A percentile compares a stretch with the other conserved stretches of the same genome.
Conservation (phyloP, 2,113 vertebrate species). For the Phylloscopus trochilus region DNA sequence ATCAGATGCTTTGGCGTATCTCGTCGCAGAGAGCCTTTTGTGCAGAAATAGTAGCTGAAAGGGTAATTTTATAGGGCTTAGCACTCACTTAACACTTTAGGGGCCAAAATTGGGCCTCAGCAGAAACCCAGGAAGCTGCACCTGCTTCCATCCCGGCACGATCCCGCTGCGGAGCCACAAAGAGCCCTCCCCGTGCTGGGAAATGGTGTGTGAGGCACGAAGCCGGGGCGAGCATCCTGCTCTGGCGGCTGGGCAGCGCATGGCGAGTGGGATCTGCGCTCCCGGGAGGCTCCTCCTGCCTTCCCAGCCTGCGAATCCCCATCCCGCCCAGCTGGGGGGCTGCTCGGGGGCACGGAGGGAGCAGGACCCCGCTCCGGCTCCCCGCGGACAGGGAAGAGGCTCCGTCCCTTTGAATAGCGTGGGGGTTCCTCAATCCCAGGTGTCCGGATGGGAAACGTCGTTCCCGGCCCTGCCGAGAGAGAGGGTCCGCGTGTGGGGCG, state of each 20-base stretch:
- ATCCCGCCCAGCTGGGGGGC: not conserved
- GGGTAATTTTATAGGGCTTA: constrained; percentile 59
- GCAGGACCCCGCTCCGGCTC: not conserved
- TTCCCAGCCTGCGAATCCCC: fast-evolving
- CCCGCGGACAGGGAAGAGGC: not conserved
- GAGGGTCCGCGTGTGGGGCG: not conserved
- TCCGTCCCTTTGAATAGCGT: not conserved
- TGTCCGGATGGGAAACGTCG: not conserved
- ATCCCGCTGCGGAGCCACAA: not conserved
- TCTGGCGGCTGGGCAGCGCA: not conserved
- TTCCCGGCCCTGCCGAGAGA: not conserved
- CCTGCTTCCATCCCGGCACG: not conserved
- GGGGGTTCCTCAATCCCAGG: not conserved
- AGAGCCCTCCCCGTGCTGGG: not conserved
- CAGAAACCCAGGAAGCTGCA: not conserved
- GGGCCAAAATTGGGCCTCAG: not conserved
- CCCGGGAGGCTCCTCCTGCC: not conserved
- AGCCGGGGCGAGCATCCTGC: not conserved
- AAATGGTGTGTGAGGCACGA: not conserved
- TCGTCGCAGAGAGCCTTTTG: constrained; percentile 10
- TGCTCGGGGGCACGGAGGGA: not conserved
- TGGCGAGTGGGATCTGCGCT: not conserved
- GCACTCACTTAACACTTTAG: constrained; percentile 61
- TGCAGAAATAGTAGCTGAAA: constrained; percentile 43
- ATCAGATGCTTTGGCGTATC: constrained; percentile 37